These are phyloP conservation scores for Drosophila mayri DNA, from an alignment of 1,140 invertebrate genomes.

Conservation along the genomic window DNA sequence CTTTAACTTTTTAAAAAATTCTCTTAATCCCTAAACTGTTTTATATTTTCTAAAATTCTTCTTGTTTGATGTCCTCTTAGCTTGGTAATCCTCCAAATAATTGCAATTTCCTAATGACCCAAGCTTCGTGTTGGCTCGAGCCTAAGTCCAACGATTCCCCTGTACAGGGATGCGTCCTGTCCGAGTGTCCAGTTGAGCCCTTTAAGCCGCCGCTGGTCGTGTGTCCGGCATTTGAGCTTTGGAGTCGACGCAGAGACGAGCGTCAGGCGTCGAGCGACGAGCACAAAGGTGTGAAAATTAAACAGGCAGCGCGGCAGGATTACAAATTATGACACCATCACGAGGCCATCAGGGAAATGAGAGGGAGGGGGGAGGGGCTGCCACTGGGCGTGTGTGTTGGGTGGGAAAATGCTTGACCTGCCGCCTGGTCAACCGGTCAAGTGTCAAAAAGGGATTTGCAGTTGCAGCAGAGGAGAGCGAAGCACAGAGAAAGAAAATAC, in stretches of 20 bases:
- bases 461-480: constrained; percentile 21
- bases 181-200: constrained; percentile 28
- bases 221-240: constrained; percentile 56
- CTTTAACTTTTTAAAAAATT: too few relatives aligned
- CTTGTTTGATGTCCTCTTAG: constrained; percentile 11
- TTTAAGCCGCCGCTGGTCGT: constrained; percentile 63
- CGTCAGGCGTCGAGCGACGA: constrained; percentile 15
- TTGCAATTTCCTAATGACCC: constrained; percentile 55
- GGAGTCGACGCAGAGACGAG: neutral
- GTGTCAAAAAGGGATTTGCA: constrained; percentile 82
- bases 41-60: neutral
- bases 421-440: constrained; percentile 72
- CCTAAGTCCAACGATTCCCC: constrained; percentile 19
- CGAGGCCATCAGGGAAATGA: constrained; percentile 70
- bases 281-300: constrained; percentile 81
- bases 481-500: neutral
- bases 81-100: constrained; percentile 24
- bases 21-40: neutral
- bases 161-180: constrained; percentile 12
- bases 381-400: neutral
- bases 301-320: constrained; percentile 76
- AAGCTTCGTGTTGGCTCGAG: neutral
- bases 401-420: constrained; percentile 30
- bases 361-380: constrained; percentile 21
- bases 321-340: constrained; percentile 80